Base-by-base conservation (phyloP, 2,113 vertebrate species). In the Edolisoma coerulescens region DNA sequence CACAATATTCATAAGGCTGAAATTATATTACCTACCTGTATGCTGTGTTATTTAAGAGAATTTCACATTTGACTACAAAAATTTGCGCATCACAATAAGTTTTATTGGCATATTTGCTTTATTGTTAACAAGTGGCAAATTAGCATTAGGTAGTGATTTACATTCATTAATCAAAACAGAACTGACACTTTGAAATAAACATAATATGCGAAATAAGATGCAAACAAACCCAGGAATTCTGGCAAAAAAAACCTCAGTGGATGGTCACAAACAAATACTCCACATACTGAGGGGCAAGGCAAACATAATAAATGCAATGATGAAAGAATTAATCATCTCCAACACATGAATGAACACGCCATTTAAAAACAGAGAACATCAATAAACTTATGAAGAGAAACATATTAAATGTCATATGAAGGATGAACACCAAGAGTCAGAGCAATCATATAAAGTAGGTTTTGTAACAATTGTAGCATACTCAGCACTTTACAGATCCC, bases 41-140 rank as follows among this genome's bases (percentile, higher is more conserved):
- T n/a, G 6, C 20, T 45, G 47, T 14, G 7, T 79, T 28, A 75
- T 68, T 54, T 49, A 82, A 64, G 41, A 76, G 33, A 76, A 64
- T 75, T 80, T 75, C 37, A 76, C 18, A 86, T 63, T 86, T 81
- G 16, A 30, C n/a, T 69, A 56, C n/a, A 88, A 92, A 74, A 86
- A 81, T 9, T 15, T 11, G 26, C 9, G 2, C 41, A 76, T 57
- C 50, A 68, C 69, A 86, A 14, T 3, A 73, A 49, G 41, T 50
- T 89, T 84, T 90, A 94, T 5, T 68, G 74, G 61, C 20, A 35
- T 88, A 87, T 65, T 82, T 7, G 19, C 56, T 97, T 96, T 96
- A 96, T 96, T 96, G 60, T 94, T 95, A 94, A 95, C 61, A 88
- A 70, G 73, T 80, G 76, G 71, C 41, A 96, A 94, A 68, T 74